Percentiles rank a stretch among this genome's conserved stretches.
These are phyloP conservation scores for Vulpes vulpes DNA, from an alignment of 2,113 vertebrate species.

Conservation along the genomic window DNA sequence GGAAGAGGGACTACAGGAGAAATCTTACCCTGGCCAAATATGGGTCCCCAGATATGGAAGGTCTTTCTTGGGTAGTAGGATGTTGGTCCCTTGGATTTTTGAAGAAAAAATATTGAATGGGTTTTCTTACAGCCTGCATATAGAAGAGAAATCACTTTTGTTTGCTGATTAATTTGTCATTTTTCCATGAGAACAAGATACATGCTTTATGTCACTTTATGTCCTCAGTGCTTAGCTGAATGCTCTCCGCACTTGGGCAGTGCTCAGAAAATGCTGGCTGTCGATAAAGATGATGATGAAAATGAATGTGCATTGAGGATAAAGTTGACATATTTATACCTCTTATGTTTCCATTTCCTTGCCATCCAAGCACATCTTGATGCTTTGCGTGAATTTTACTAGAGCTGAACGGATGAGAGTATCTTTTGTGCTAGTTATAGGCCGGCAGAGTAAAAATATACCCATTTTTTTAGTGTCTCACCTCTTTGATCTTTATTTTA, in stretches of 20 bases:
- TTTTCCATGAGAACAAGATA: neutral
- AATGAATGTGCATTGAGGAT: neutral
- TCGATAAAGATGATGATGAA: neutral
- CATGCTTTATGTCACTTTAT: neutral
- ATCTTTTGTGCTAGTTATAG: neutral
- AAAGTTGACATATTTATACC: neutral
- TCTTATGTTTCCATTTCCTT: slow-evolving; percentile 7
- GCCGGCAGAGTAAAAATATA: neutral
- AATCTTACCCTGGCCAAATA: neutral
- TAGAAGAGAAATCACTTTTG: slow-evolving; percentile 39
- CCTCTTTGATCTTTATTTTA: neutral
- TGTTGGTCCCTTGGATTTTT: neutral
- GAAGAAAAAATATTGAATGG: neutral
- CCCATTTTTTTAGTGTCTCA: neutral
- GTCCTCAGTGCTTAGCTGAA: neutral
- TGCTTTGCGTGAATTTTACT: neutral
- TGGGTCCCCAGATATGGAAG: neutral
- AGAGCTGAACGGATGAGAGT: neutral
- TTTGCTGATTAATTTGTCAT: neutral
- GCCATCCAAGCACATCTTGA: neutral
- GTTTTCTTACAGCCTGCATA: neutral
- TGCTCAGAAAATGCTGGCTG: neutral
- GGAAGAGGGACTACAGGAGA: neutral
- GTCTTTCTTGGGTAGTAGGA: neutral
- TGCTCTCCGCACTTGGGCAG: neutral